These are phyloP conservation scores for Rhamnusium bicolor DNA, from an alignment of 2,888 invertebrate species.

Conservation along the genomic window DNA sequence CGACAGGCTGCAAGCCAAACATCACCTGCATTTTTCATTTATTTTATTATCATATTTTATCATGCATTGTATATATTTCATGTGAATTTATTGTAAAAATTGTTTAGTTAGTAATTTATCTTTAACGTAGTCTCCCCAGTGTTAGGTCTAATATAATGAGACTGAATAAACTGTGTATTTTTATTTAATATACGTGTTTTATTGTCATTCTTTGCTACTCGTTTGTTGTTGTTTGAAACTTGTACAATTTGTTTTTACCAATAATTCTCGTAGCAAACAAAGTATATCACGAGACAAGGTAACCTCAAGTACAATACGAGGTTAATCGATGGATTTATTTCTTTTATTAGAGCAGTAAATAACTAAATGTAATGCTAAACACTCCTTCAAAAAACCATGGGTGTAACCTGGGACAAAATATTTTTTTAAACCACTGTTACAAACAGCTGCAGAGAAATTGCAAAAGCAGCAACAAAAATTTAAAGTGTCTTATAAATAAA, in stretches of 20 bases:
- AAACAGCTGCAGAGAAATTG: too few relatives aligned
- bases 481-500: background rate
- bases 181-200: slow-evolving; percentile 54
- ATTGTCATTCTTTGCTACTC: slow-evolving; percentile 38
- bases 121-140: slow-evolving; percentile 60
- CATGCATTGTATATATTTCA: slow-evolving; percentile 64
- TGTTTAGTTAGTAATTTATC: slow-evolving; percentile 64
- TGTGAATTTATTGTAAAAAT: slow-evolving; percentile 66
- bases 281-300: slow-evolving; percentile 49
- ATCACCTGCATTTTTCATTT: slow-evolving; percentile 59
- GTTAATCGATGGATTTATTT: slow-evolving; percentile 47
- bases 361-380: slow-evolving; percentile 7
- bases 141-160: slow-evolving; percentile 68
- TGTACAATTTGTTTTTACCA: slow-evolving; percentile 40
- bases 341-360: slow-evolving; percentile 31
- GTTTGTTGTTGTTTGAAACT: slow-evolving; percentile 32
- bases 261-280: slow-evolving; percentile 27
- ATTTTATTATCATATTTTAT: slow-evolving; percentile 59
- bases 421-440: background rate
- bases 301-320: slow-evolving; percentile 56
- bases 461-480: background rate
- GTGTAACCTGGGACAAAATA: background rate
- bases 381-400: slow-evolving; percentile 7
- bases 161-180: slow-evolving; percentile 69
- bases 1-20: slow-evolving; percentile 54